Evolutionary conservation across 2,797 vertebrate genomes (phyloP), one percentile per base, ranked within the genome.

Genomic region (Jordanella pulchra): DNA sequence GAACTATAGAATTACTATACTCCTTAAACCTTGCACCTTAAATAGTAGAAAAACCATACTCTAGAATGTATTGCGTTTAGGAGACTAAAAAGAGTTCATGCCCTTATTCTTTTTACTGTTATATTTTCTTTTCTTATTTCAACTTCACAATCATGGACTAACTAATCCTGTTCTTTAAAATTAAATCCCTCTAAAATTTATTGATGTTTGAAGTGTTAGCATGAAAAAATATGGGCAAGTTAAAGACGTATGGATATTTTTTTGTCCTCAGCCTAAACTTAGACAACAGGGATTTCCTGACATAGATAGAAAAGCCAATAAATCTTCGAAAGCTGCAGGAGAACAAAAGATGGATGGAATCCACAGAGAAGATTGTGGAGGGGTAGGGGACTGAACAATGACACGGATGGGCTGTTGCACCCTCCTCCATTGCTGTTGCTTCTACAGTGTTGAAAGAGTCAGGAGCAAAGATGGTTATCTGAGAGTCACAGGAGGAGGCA

Each of bases 381-480:
- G 77, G 71, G 69, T 76, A 69, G 54, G 77, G 71, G 72, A 75
- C 83, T 76, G 88, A 75, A 76, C 67, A 64, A 80, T 75, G 83
- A 81, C 86, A 86, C 7, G 77, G 73, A 76, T 63, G 85, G 78
- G 70, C 48, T 77, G 86, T 79, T 50, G 67, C 81, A 54, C 77
- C 77, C 82, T 80, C 73, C 72, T 71, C 56, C 63, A 0, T 67
- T 67, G 79, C 82, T 67, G 67, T 79, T 80, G 85, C 82, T 84
- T 73, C 72, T 68, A 75, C 63, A 74, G 72, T 66, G 80, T 90
- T 84, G 69, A 87, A 88, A 85, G 80, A 77, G 79, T 82, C 81
- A 64, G 72, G 51, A 13, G 73, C 0, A 23, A 73, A 86, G 81
- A 84, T 78, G 63, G 76, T 82, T 86, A 87, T 90, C 77, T 79